phyloP scores from a whole-genome alignment of 2,113 vertebrate species.

The Balaeniceps rex region DNA sequence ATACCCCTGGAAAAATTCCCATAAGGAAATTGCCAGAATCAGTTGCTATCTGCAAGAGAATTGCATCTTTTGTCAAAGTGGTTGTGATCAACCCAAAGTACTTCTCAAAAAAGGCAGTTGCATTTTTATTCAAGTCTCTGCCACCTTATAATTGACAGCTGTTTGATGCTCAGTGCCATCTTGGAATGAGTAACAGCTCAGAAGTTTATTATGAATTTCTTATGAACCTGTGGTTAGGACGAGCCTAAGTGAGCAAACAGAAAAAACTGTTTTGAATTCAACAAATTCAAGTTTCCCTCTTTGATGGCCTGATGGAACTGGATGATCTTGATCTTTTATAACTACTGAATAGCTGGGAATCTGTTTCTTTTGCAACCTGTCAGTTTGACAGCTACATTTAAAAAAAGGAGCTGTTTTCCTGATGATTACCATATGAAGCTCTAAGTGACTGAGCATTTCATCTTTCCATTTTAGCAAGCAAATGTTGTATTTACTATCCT shows the following conservation, averaged over 20 bases:
- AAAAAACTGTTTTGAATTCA: not conserved
- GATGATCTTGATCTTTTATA: constrained; percentile 32
- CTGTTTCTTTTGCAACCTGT: constrained; percentile 11
- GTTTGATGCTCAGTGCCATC: not conserved
- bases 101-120: not conserved
- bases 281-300: not conserved
- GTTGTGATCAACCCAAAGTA: not conserved
- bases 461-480: not conserved
- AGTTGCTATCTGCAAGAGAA: not conserved
- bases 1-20: not conserved
- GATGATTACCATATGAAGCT: constrained; percentile 22
- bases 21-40: not conserved
- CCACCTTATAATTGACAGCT: not conserved
- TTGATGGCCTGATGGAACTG: not conserved
- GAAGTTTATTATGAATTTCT: not conserved
- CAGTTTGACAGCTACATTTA: constrained; percentile 43
- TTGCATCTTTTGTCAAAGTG: not conserved
- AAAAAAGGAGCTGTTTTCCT: constrained; percentile 2
- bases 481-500: constrained; percentile 1
- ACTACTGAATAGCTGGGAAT: constrained; percentile 2
- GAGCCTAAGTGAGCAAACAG: not conserved
- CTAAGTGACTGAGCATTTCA: constrained; percentile 12
- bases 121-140: constrained; percentile 18
- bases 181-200: not conserved
- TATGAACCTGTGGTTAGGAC: not conserved